A percentile compares a stretch with the other conserved stretches of the same genome.
Evolutionary conservation across 2,113 vertebrate genomes (phyloP).

Genomic region (Grallaria varia): DNA sequence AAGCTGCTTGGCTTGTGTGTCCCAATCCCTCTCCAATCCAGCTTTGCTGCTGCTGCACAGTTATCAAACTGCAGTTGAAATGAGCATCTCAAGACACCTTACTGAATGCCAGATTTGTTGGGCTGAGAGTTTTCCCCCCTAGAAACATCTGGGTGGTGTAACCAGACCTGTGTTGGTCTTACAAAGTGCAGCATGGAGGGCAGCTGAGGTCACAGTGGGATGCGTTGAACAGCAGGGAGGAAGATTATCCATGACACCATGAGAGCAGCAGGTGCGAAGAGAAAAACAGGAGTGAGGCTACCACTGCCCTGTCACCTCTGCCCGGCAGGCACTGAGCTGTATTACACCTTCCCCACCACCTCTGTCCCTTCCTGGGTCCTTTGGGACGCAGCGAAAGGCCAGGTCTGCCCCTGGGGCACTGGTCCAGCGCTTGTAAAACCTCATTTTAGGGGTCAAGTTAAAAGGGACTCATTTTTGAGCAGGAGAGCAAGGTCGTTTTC

Average conservation of each 20-base stretch:
- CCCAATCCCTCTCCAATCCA: background rate
- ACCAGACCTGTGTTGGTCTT: background rate
- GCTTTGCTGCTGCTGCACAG: background rate
- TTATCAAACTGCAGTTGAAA: background rate
- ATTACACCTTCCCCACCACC: background rate
- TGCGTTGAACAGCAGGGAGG: background rate
- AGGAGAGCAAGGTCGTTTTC: constrained; percentile 9
- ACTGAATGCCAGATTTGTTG: background rate
- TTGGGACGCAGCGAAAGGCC: background rate
- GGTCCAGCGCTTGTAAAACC: background rate
- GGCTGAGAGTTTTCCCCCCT: background rate
- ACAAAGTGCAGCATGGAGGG: background rate
- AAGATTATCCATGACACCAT: background rate
- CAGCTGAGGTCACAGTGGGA: background rate
- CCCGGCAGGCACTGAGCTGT: background rate
- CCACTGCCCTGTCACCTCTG: background rate
- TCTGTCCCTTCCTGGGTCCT: background rate
- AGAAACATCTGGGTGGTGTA: background rate
- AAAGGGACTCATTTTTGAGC: constrained; percentile 3
- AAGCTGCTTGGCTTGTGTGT: background rate
- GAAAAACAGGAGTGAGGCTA: background rate
- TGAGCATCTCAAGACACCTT: background rate
- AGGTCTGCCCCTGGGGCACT: background rate
- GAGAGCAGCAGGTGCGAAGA: background rate
- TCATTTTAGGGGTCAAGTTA: background rate